phyloP scores from a whole-genome alignment of 1,140 invertebrate species.

The Drosophila arizonae region DNA sequence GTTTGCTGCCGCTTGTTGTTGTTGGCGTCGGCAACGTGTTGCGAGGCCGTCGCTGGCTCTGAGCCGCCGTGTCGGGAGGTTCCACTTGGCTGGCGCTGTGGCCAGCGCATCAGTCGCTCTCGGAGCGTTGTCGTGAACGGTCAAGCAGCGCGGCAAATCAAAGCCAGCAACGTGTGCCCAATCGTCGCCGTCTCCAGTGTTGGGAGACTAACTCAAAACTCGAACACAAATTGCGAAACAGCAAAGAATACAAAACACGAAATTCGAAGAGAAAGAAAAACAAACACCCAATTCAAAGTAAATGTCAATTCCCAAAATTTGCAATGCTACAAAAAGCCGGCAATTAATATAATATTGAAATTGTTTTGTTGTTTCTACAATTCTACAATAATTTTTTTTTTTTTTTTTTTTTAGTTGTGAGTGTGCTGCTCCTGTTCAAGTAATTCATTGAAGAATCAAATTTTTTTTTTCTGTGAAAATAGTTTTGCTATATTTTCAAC shows the following conservation, averaged over 20 bases:
- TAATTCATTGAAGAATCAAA: background rate
- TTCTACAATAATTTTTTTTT: constrained; percentile 21
- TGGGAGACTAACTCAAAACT: constrained; percentile 24
- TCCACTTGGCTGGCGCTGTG: constrained; percentile 33
- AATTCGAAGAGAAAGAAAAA: constrained; percentile 1
- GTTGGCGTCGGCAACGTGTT: constrained; percentile 53
- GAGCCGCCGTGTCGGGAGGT: constrained; percentile 27
- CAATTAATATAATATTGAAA: constrained; percentile 14
- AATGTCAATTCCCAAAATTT: constrained; percentile 12
- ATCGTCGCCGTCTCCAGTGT: constrained; percentile 44
- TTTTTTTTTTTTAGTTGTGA: constrained; percentile 51
- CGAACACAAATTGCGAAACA: constrained; percentile 17
- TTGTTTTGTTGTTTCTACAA: constrained; percentile 24
- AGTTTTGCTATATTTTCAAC: constrained; percentile 5
- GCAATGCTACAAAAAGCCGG: constrained; percentile 24
- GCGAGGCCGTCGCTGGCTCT: constrained; percentile 33
- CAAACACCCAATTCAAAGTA: constrained; percentile 12
- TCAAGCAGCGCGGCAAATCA: constrained; percentile 57
- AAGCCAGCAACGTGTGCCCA: constrained; percentile 47
- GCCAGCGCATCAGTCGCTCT: constrained; percentile 67
- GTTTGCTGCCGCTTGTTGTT: constrained; percentile 1
- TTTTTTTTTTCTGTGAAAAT: constrained; percentile 31
- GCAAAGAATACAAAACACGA: background rate
- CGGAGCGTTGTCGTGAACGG: constrained; percentile 76
- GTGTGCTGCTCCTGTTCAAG: constrained; percentile 27